Percentiles rank a stretch among this genome's conserved stretches.
These are phyloP conservation scores for Loripinus fragilis DNA, from an alignment of 2,888 invertebrate genomes.

Conservation along the genomic window DNA sequence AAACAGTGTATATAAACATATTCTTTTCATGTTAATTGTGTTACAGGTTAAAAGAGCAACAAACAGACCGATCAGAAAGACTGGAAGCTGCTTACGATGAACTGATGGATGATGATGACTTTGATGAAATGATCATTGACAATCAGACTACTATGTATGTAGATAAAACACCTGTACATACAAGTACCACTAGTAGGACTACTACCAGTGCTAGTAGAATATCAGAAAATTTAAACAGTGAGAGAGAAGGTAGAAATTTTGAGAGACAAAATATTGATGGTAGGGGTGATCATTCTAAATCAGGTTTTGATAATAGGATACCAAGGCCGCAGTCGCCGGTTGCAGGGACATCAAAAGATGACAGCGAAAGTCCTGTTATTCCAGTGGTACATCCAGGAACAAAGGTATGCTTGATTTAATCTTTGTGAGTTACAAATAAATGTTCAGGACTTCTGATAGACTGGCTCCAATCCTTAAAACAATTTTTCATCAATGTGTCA, in stretches of 20 bases:
- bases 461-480: too few species aligned
- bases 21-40: too few species aligned
- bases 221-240: not conserved
- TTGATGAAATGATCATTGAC: conserved; percentile 62
- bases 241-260: conserved; percentile 1
- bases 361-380: conserved; percentile 63
- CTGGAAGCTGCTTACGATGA: conserved; percentile 60
- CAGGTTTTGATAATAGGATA: not conserved
- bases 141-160: conserved; percentile 47
- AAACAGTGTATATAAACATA: too few species aligned
- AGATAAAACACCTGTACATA: conserved; percentile 18
- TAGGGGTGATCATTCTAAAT: conserved; percentile 32
- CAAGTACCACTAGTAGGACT: not conserved
- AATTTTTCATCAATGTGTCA: too few species aligned
- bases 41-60: not conserved
- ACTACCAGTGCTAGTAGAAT: not conserved
- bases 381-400: conserved; percentile 44
- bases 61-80: conserved; percentile 36
- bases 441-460: too few species aligned
- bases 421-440: too few species aligned
- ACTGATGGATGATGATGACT: conserved; percentile 63
- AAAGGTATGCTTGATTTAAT: too few species aligned
- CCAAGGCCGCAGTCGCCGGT: conserved; percentile 41
- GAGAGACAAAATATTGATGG: not conserved
- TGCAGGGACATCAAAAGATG: conserved; percentile 40